These are phyloP conservation scores for Malacosoma neustria DNA, from an alignment of 2,888 invertebrate species.

Conservation along the genomic window DNA sequence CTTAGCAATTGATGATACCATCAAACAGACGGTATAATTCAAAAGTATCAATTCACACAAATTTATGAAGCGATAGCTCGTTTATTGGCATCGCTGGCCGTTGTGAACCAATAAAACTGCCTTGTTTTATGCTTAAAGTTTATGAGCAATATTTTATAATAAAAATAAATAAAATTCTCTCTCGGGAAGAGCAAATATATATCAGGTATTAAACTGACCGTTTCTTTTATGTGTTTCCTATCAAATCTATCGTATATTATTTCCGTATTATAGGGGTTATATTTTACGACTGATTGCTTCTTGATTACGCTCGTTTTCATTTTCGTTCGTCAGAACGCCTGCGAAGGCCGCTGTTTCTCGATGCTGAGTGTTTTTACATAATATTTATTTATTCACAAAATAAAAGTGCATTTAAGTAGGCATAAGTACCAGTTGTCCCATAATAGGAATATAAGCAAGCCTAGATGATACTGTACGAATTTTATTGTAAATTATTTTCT, in stretches of 20 bases:
- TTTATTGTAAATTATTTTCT: too few relatives aligned
- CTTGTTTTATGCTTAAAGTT: conserved; percentile 55
- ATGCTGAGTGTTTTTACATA: too few relatives aligned
- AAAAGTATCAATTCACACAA: conserved; percentile 50
- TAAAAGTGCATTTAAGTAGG: too few relatives aligned
- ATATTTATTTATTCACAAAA: too few relatives aligned
- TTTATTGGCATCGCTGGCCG: conserved; percentile 46
- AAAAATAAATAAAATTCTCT: conserved; percentile 47
- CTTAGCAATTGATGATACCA: conserved; percentile 14
- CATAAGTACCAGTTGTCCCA: too few relatives aligned
- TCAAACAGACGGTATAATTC: conserved; percentile 25
- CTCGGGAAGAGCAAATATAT: conserved; percentile 35
- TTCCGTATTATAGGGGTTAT: too few relatives aligned
- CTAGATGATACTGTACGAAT: too few relatives aligned
- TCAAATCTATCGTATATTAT: conserved; percentile 8
- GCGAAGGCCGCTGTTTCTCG: too few relatives aligned
- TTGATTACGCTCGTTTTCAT: too few relatives aligned
- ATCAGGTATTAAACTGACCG: conserved; percentile 25
- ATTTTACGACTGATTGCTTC: too few relatives aligned
- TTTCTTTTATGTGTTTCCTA: conserved; percentile 24
- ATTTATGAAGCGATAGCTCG: conserved; percentile 49
- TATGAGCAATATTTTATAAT: conserved; percentile 57
- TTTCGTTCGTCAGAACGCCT: too few relatives aligned
- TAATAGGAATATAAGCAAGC: too few relatives aligned
- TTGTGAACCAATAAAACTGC: conserved; percentile 49